phyloP scores from a whole-genome alignment of 2,113 vertebrate species.

The Electrona antarctica region DNA sequence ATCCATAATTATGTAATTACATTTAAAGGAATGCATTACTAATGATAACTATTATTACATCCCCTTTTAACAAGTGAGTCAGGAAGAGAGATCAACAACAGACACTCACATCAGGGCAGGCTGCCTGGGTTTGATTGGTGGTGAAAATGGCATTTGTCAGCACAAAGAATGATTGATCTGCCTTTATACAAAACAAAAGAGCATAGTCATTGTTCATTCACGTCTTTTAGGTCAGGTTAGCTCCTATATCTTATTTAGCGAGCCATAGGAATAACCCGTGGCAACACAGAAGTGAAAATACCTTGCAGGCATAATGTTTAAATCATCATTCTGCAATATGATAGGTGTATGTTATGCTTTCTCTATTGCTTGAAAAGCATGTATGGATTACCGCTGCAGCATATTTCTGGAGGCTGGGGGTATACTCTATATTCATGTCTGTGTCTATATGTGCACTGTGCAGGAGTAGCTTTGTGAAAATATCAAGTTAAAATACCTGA shows the following conservation, averaged over 20 bases:
- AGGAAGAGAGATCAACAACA: not conserved
- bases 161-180: conserved; percentile 58
- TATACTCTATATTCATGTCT: not conserved
- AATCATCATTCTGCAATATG: not conserved
- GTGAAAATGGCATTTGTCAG: conserved; percentile 60
- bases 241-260: no score
- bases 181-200: conserved; percentile 44
- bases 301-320: not conserved
- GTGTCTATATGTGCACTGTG: not conserved
- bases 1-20: no score
- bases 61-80: no score
- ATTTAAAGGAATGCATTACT: no score
- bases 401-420: not conserved
- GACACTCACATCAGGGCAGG: conserved; percentile 57
- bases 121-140: conserved; percentile 47
- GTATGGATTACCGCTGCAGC: no score
- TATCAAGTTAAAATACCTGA: conserved; percentile 76
- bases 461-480: not conserved
- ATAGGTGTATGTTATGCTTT: not conserved
- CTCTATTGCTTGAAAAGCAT: not conserved
- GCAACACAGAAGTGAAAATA: not conserved
- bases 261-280: no score
- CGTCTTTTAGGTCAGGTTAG: no score
- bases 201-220: not conserved
- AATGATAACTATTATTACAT: no score